Percentiles rank a stretch among this genome's conserved stretches.
Conservation (phyloP, 2,888 invertebrate genomes). For the Cheilosia scutellata region DNA sequence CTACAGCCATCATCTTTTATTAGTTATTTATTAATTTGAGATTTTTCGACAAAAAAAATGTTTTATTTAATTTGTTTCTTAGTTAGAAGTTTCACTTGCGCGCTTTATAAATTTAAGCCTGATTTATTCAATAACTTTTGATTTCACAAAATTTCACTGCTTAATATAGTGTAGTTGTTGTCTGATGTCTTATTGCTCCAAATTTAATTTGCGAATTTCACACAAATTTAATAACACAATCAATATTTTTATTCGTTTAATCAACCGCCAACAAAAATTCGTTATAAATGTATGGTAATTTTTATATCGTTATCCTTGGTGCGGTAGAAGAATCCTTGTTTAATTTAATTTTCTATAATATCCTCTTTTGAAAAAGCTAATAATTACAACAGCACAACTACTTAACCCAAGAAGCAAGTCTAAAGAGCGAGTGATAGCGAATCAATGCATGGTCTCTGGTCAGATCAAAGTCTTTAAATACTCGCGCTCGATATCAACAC, state of each 20-base stretch:
- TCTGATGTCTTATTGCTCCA: slow-evolving; percentile 74
- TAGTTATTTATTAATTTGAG: slow-evolving; percentile 78
- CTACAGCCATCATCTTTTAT: slow-evolving; percentile 91
- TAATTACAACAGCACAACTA: slow-evolving; percentile 83
- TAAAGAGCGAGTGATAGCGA: slow-evolving; percentile 88
- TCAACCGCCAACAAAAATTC: slow-evolving; percentile 58
- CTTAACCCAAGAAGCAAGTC: slow-evolving; percentile 85
- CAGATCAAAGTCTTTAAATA: slow-evolving; percentile 88
- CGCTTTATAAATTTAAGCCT: slow-evolving; percentile 59
- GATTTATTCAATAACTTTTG: slow-evolving; percentile 59
- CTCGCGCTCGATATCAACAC: slow-evolving; percentile 78
- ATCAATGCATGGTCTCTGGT: slow-evolving; percentile 88
- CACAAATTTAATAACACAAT: slow-evolving; percentile 66
- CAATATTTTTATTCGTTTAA: slow-evolving; percentile 11
- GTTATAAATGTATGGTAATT: slow-evolving; percentile 40
- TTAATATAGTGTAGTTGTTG: slow-evolving; percentile 67
- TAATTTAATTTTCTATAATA: slow-evolving; percentile 72
- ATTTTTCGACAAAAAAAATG: slow-evolving; percentile 76
- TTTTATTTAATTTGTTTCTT: slow-evolving; percentile 27
- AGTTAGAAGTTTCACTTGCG: slow-evolving; percentile 64
- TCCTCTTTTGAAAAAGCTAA: slow-evolving; percentile 79
- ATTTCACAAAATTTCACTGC: slow-evolving; percentile 74
- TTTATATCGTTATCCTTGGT: slow-evolving; percentile 68
- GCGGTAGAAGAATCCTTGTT: slow-evolving; percentile 77
- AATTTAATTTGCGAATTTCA: slow-evolving; percentile 50